Evolutionary conservation across 1,140 invertebrate genomes (phyloP), one percentile per base, ranked within the genome.

Genomic region (Drosophila arizonae): DNA sequence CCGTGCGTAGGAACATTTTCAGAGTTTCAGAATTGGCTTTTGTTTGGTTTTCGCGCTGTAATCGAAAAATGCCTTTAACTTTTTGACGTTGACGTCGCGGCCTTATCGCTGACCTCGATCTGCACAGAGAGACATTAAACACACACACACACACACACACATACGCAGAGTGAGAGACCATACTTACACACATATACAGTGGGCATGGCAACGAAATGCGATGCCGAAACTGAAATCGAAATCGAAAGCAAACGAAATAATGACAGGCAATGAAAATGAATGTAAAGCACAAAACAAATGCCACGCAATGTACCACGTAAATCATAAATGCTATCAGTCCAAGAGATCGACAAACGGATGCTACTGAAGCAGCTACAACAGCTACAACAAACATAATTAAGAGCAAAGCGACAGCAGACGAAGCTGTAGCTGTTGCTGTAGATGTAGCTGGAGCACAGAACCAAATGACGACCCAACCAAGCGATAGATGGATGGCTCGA

Each of bases 261-360:
- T 86, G 81, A 78, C 81, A 76, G 82, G 76, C 82, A 86, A 87
- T 82, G 79, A 82, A 87, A 81, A 86, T 76, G 63, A 87, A 79
- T 85, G 81, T 86, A 74, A 79, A 72, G 82, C 82, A 73, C 70
- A 66, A 69, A 79, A 79, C 81, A 77, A 84, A 79, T 79, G 62
- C 78, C 71, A 75, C 68, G 76, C 84, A 87, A 87, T 87, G 82
- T 87, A 77, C 76, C 79, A 87, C 82, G 82, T 87, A 87, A 87
- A 87, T 87, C 82, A 87, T 87, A 87, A 87, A 87, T 88, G 70
- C 62, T 88, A 87, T 87, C 82, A 68, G 46, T 72, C 63, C 69
- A 71, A 78, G 76, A 88, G 82, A 87, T 87, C 82, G 81, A 79
- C 84, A 79, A 86, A 88, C 82, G 82, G 82, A 87, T 87, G 82